Base-by-base conservation (phyloP, 1,140 invertebrate genomes). In the Drosophila pectinifera region DNA sequence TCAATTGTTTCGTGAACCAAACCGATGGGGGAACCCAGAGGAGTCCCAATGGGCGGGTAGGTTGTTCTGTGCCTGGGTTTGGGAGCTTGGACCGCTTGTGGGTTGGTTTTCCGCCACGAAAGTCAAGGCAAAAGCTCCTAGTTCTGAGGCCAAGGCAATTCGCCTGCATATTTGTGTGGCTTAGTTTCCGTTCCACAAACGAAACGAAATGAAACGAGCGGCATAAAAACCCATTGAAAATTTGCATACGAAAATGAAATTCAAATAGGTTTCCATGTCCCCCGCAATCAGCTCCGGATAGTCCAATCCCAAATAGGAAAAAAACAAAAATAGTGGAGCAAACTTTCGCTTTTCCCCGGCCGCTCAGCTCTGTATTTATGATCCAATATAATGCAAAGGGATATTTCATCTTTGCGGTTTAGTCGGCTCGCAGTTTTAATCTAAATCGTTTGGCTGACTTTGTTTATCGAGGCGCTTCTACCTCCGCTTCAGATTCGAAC, bases 181-280 rank as follows among this genome's bases (percentile, higher is more conserved):
- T 85, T 85, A 83, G 83, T 83, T 88, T 88, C 83, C 83, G 83
- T 80, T 86, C 64, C 58, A 77, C 67, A 78, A 57, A 70, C 75
- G 57, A 77, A 76, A 69, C 73, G 45, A 77, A 78, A 61, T 81
- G 63, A 69, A 83, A 75, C 80, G 80, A 76, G 78, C 73, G 78
- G 77, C 76, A 84, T 84, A 67, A 85, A 86, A 88, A 82, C 79
- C 80, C 77, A 89, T 88, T 79, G 75, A 80, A 83, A 88, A 88
- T 88, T 88, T 88, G 79, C 83, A 88, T 88, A 88, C 76, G 72
- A 88, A 88, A 88, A 85, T 85, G 78, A 85, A 85, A 88, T 83
- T 88, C 83, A 88, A 88, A 88, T 88, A 70, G 75, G 83, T 76
- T 88, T 49, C 54, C 68, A 72, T 80, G 78, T 85, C 78, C 61